Base-by-base conservation (phyloP, 2,888 invertebrate genomes). In the Caenorhabditis panamensis region DNA sequence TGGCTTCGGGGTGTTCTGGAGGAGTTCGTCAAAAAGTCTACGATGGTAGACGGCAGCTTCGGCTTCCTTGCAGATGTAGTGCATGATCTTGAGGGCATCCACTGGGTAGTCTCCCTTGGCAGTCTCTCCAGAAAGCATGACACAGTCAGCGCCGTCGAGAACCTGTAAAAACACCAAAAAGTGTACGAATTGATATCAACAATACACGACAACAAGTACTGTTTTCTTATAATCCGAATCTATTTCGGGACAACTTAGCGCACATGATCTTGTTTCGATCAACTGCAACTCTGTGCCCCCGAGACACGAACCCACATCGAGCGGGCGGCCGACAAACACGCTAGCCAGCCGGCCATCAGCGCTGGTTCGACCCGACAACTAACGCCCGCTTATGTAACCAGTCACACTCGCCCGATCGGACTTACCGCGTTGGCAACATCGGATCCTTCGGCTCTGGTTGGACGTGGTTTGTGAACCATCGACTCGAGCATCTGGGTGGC, bases 41-140 rank as follows among this genome's bases (percentile, higher is more conserved):
- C 94, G 94, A 88, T 97, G 96, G 95, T 96, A 97, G 84, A 97
- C 93, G 0, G 96, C 97, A 2, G 96, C 95, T 91, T 99, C 98
- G 0, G 98, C 98, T 92, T 99, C 97, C 92, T 89, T 86, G 87
- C 90, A 90, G 68, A 90, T 90, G 84, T 91, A 91, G 83, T 92
- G 92, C 93, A 93, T 93, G 78, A 92, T 92, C 84, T 91, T 91
- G 41, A 93, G 95, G 86, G 96, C 95, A 91, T 96, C 96, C 83
- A 96, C 91, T 0, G 97, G 97, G 92, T 96, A 98, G 87, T 95
- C 95, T 63, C 98, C 98, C 93, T 99, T 99, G 78, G 98, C 98
- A 0, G 98, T 98, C 92, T 99, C 98, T 18, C 98, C 98, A 0
- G 96, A 97, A 91, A 98, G 92, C 98, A 98, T 98, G 51, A 98